phyloP scores from a whole-genome alignment of 2,797 vertebrate species.

The Alexandromys oeconomus region DNA sequence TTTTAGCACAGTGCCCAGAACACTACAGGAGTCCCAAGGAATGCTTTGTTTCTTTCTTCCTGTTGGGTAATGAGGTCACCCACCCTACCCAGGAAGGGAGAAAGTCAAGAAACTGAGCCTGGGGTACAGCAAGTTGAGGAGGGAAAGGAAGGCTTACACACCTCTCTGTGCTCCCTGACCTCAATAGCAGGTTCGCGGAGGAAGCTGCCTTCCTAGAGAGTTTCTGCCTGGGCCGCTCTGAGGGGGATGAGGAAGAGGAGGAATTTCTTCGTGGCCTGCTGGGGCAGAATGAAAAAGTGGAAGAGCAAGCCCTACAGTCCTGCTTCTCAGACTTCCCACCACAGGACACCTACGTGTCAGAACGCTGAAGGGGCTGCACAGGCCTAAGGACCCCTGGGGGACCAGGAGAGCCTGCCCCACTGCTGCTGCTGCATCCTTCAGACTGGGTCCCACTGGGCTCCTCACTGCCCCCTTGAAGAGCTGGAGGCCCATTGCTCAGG shows the following conservation, averaged over 20 bases:
- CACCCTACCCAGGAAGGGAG: slow-evolving; percentile 52
- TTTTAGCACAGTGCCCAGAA: slow-evolving; percentile 12
- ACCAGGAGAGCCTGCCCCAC: slow-evolving; percentile 64
- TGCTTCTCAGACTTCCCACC: neutral
- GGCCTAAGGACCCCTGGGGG: slow-evolving; percentile 74
- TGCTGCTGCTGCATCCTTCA: slow-evolving; percentile 75
- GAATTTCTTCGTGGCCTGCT: slow-evolving; percentile 92
- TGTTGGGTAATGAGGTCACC: slow-evolving; percentile 53
- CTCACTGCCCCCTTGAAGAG: slow-evolving; percentile 40
- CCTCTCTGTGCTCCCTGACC: slow-evolving; percentile 93
- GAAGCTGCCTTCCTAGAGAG: slow-evolving; percentile 94
- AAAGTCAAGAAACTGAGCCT: slow-evolving; percentile 39
- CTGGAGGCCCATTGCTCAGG: slow-evolving; percentile 76
- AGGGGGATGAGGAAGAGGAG: slow-evolving; percentile 88
- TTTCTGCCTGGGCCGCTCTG: slow-evolving; percentile 89
- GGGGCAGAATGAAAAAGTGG: neutral
- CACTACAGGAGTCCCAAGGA: neutral
- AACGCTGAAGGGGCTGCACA: slow-evolving; percentile 47
- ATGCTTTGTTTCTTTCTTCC: slow-evolving; percentile 46
- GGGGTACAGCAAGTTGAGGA: neutral
- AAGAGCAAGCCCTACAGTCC: neutral
- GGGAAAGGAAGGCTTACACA: slow-evolving; percentile 79
- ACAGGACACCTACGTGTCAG: slow-evolving; percentile 73
- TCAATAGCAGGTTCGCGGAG: slow-evolving; percentile 91
- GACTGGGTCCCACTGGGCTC: slow-evolving; percentile 63